Conservation (phyloP, 2,113 vertebrate genomes). For the Tenrec ecaudatus region DNA sequence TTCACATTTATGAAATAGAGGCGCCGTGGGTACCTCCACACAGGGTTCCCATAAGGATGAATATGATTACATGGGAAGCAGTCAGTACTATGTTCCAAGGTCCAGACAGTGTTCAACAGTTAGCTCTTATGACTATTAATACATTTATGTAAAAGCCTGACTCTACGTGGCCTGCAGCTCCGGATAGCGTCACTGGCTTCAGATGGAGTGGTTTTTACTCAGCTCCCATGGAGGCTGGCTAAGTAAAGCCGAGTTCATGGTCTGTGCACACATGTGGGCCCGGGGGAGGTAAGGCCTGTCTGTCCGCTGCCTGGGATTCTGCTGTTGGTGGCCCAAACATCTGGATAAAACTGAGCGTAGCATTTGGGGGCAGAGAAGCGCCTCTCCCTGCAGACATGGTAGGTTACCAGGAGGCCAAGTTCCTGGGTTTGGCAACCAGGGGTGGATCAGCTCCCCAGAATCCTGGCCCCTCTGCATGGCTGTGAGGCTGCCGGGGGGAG, state of each 20-base stretch:
- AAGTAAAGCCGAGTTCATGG: slow-evolving; percentile 10
- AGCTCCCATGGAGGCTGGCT: background rate
- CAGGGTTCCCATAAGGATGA: background rate
- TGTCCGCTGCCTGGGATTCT: slow-evolving; percentile 46
- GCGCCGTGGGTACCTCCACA: background rate
- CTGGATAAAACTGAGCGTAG: slow-evolving; percentile 45
- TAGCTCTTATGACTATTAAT: background rate
- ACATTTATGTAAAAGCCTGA: background rate
- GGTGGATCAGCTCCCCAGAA: background rate
- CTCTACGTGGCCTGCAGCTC: background rate
- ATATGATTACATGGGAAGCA: slow-evolving; percentile 6
- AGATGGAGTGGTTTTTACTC: slow-evolving; percentile 36
- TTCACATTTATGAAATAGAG: background rate
- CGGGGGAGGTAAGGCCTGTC: background rate
- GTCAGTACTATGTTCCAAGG: background rate
- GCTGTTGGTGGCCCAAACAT: slow-evolving; percentile 52
- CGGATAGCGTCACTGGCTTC: background rate
- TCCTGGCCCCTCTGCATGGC: background rate
- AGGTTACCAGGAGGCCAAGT: slow-evolving; percentile 26
- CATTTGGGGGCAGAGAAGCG: slow-evolving; percentile 25
- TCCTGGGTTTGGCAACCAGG: background rate
- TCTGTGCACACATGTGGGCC: background rate
- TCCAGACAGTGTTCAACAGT: background rate
- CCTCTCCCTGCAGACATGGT: slow-evolving; percentile 39
- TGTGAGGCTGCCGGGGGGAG: slow-evolving; percentile 7